Percentiles rank a stretch among this genome's conserved stretches.
These are phyloP conservation scores for Thamnophis sirtalis DNA, from an alignment of 2,113 vertebrate genomes.

Conservation along the genomic window DNA sequence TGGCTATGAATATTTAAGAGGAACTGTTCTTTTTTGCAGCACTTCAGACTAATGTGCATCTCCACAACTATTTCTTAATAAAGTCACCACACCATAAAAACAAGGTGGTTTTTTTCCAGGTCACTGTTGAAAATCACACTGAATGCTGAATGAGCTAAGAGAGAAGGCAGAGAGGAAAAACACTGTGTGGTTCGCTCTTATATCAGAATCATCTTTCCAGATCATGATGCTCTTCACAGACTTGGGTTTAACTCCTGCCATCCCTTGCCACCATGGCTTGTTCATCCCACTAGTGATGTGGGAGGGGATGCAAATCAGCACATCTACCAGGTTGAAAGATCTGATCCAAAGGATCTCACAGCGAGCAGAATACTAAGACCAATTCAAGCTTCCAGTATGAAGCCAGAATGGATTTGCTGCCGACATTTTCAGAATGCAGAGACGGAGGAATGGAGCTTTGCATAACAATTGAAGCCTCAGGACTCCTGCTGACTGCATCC, in stretches of 20 bases:
- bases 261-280: not conserved
- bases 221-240: not conserved
- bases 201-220: not conserved
- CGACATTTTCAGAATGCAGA: not conserved
- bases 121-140: slow-evolving; percentile 18
- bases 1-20: slow-evolving; percentile 55
- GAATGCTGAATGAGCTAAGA: not conserved
- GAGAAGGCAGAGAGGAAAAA: not conserved
- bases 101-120: rapidly evolving
- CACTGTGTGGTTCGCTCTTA: rapidly evolving
- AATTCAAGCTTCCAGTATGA: not conserved
- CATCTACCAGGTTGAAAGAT: not conserved
- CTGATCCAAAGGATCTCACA: not conserved
- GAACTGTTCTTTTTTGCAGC: slow-evolving; percentile 16
- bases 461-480: not conserved
- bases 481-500: not conserved
- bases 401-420: not conserved
- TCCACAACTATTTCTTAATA: slow-evolving; percentile 14
- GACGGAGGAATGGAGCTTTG: not conserved
- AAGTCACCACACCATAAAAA: slow-evolving; percentile 1
- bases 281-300: not conserved
- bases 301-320: not conserved
- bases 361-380: not conserved
- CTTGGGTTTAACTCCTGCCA: not conserved
- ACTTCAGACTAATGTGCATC: rapidly evolving